A percentile compares a stretch with the other conserved stretches of the same genome.
Evolutionary conservation across 2,888 invertebrate species (phyloP).

Genomic region (Aelia acuminata): DNA sequence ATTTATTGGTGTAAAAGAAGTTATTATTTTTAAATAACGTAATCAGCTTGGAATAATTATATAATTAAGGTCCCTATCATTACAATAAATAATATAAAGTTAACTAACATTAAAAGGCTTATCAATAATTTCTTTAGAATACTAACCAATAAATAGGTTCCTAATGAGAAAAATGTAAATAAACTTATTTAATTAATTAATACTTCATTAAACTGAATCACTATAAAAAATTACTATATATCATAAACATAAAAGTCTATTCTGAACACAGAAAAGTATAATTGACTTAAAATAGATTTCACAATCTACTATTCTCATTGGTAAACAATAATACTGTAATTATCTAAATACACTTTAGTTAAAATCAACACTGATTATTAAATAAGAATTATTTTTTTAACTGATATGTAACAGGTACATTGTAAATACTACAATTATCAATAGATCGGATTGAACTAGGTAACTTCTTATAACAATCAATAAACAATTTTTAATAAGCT

Average conservation of each 20-base stretch:
- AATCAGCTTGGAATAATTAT: too few species aligned
- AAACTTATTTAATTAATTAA: neutral
- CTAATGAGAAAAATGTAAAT: neutral
- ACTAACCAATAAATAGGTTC: neutral
- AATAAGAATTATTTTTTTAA: neutral
- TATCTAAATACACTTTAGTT: neutral
- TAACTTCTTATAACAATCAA: neutral
- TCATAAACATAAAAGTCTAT: neutral
- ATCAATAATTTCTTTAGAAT: neutral
- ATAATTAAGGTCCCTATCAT: neutral
- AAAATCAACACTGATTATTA: neutral
- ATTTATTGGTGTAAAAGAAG: too few species aligned
- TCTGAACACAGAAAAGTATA: neutral
- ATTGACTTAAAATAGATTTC: neutral
- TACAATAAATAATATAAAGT: neutral
- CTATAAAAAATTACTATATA: neutral
- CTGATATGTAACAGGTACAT: neutral
- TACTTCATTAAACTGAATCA: neutral
- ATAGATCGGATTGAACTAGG: neutral
- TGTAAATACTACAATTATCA: neutral
- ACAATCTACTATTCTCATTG: neutral
- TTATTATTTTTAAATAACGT: too few species aligned
- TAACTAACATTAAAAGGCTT: neutral
- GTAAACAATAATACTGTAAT: neutral
- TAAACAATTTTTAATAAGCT: neutral